These are phyloP conservation scores for Progne subis DNA, from an alignment of 2,113 vertebrate species.

Conservation along the genomic window DNA sequence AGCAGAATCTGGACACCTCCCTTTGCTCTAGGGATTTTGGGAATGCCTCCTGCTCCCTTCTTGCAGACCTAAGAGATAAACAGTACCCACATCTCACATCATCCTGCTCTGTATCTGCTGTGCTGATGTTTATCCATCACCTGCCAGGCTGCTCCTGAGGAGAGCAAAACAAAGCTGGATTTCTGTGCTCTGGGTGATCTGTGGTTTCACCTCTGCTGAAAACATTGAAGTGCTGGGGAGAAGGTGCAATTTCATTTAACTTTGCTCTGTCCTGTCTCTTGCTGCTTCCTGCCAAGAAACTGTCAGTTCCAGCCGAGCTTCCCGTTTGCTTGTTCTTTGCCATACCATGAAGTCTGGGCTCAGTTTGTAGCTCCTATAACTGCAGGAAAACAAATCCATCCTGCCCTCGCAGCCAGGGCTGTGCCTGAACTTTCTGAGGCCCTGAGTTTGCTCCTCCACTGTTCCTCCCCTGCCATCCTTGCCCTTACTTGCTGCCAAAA, in stretches of 20 bases:
- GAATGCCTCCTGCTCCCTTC: neutral
- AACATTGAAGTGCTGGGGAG: neutral
- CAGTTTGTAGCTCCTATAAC: constrained; percentile 15
- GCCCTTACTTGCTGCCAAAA: neutral
- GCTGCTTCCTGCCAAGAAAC: constrained; percentile 47
- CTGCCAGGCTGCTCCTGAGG: neutral
- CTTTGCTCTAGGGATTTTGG: neutral
- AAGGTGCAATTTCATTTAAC: constrained; percentile 40
- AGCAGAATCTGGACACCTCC: neutral
- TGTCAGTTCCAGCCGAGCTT: constrained; percentile 22
- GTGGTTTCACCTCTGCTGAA: constrained; percentile 23
- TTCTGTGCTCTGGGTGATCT: neutral
- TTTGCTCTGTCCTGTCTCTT: neutral
- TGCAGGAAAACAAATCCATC: constrained; percentile 27
- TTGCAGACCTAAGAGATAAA: neutral
- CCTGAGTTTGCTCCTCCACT: neutral
- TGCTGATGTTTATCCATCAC: neutral
- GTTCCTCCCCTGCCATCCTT: neutral
- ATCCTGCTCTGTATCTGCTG: neutral
- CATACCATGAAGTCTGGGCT: constrained; percentile 61
- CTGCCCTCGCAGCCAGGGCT: neutral
- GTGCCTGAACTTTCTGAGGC: neutral
- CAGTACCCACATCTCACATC: rapidly evolving
- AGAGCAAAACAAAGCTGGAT: neutral
- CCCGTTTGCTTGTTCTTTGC: constrained; percentile 55